Percentiles rank a stretch among this genome's conserved stretches.
These are phyloP conservation scores for Oryzias woworae DNA, from an alignment of 2,113 vertebrate genomes.

Conservation along the genomic window DNA sequence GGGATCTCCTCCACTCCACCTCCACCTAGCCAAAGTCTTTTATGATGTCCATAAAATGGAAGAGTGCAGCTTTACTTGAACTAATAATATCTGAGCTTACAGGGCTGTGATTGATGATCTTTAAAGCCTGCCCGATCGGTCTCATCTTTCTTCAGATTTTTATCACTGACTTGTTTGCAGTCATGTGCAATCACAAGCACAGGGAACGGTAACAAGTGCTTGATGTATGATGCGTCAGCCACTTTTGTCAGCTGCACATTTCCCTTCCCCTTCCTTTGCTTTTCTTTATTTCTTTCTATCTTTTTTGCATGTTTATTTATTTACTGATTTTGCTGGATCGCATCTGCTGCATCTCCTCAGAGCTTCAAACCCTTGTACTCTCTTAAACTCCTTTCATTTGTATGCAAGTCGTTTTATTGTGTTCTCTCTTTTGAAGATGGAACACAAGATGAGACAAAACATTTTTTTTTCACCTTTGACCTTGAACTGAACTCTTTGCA, in stretches of 20 bases:
- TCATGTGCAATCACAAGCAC: conserved; percentile 90
- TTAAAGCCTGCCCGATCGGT: conserved; percentile 88
- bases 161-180: conserved; percentile 93
- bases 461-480: conserved; percentile 64
- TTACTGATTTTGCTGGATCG: conserved; percentile 75
- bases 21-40: conserved; percentile 71
- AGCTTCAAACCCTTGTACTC: conserved; percentile 46
- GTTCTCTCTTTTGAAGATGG: conserved; percentile 68
- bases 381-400: conserved; percentile 33
- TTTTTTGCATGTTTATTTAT: conserved; percentile 11
- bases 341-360: conserved; percentile 69
- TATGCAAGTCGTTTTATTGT: conserved; percentile 24
- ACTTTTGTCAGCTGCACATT: conserved; percentile 89
- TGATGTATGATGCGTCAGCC: conserved; percentile 90
- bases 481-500: conserved; percentile 52
- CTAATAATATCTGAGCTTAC: conserved; percentile 88
- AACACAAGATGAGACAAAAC: conserved; percentile 73
- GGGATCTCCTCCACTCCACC: conserved; percentile 61
- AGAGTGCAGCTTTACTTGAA: conserved; percentile 90
- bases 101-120: conserved; percentile 89
- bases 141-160: conserved; percentile 96
- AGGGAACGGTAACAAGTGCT: conserved; percentile 91
- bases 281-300: conserved; percentile 34
- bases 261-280: conserved; percentile 75
- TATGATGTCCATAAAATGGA: conserved; percentile 90